Base-by-base conservation (phyloP, 2,113 vertebrate species). In the Siphamia tubifer region DNA sequence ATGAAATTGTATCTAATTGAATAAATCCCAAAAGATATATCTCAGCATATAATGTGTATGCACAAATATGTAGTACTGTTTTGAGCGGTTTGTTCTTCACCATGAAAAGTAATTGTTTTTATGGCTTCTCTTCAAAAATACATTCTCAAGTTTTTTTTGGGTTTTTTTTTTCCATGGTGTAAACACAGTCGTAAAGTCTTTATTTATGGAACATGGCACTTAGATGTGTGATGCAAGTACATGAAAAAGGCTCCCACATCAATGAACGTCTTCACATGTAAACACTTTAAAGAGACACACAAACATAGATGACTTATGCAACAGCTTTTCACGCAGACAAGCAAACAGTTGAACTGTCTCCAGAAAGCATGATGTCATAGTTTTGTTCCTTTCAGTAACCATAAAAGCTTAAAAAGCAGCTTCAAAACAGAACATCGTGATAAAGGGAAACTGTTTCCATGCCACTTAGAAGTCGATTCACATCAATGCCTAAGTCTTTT, bases 401-500 rank as follows among this genome's bases (percentile, higher is more conserved):
- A 58, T 34, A 44, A 81, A 74, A 13, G 39, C 42, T 31, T 64
- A 21, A 49, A 30, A 55, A 15, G 40, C 2, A 4, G 21, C 52
- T 38, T 70, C 16, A 16, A 51, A 28, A 44, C 1, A 51, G 7
- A 45, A 7, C 45, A 31, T 38, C 9, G 10, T 58, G 16, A 67
- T 15, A 79, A 66, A 43, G 2, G 24, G 16, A 47, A 20, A 10
- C 12, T 32, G 49, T 51, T 56, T 76, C 45, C 5, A 12, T 52
- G 36, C 51, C 21, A 13, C 13, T 53, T 15, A 10, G 43, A 78
- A 60, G 40, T 44, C 9, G 1, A 55, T 75, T 69, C 66, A 42
- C 45, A 64, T 68, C 42, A 57, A 16, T 63, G 25, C 13, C 9
- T 8, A 31, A 21, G 44, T 58, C 17, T 72, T 68, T 78, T 68